A percentile compares a stretch with the other conserved stretches of the same genome.
Evolutionary conservation across 2,888 invertebrate genomes (phyloP).

Genomic region (Amblyteles armatorius): DNA sequence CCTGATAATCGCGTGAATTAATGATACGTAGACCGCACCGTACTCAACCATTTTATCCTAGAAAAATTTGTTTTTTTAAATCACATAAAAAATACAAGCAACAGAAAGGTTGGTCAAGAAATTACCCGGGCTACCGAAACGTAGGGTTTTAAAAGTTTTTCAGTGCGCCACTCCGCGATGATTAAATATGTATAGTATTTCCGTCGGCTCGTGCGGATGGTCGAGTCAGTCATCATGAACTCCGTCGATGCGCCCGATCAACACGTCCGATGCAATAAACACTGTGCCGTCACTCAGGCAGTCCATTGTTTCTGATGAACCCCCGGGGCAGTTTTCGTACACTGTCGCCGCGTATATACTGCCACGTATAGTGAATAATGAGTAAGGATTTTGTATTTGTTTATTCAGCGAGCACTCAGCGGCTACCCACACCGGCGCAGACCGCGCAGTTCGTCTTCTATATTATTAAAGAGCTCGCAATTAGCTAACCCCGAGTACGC

Average conservation of each 20-base stretch:
- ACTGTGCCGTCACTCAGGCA: conserved; percentile 40
- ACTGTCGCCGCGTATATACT: conserved; percentile 63
- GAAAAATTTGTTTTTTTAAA: background rate
- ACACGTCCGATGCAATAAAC: conserved; percentile 39
- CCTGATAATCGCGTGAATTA: no score
- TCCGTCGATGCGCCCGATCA: conserved; percentile 14
- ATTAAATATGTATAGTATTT: background rate
- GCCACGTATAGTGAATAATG: conserved; percentile 79
- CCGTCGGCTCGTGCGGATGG: background rate
- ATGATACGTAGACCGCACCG: background rate
- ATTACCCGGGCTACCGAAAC: background rate
- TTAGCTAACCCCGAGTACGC: conserved; percentile 79
- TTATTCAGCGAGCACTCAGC: conserved; percentile 83
- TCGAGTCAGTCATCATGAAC: conserved; percentile 22
- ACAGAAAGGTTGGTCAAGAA: background rate
- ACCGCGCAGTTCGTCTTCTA: conserved; percentile 68
- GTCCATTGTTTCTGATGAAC: conserved; percentile 58
- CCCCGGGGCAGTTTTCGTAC: conserved; percentile 3
- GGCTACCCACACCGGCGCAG: conserved; percentile 65
- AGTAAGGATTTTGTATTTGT: conserved; percentile 80
- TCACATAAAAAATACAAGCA: background rate
- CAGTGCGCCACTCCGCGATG: background rate
- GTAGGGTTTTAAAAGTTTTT: background rate
- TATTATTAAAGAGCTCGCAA: conserved; percentile 82
- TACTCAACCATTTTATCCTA: background rate